A percentile compares a stretch with the other conserved stretches of the same genome.
These are phyloP conservation scores for Fregetta grallaria DNA, from an alignment of 2,113 vertebrate genomes.

Conservation along the genomic window DNA sequence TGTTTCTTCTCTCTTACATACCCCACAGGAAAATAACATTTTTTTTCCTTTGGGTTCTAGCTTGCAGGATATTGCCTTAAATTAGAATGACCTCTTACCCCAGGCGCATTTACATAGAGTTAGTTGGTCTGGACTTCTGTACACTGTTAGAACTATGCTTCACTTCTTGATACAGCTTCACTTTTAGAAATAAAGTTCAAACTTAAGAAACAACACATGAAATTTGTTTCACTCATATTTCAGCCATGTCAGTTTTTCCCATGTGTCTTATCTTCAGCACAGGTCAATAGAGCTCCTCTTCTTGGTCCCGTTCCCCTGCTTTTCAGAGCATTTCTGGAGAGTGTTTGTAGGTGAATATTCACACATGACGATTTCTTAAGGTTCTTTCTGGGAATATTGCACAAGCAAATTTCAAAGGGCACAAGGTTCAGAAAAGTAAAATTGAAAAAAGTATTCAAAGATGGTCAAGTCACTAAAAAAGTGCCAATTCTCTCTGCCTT, in stretches of 20 bases:
- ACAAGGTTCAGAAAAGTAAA: not conserved
- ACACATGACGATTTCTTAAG: not conserved
- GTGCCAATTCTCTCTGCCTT: not conserved
- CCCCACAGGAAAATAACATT: not conserved
- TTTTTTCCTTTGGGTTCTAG: not conserved
- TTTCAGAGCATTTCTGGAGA: not conserved
- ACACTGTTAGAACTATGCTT: not conserved
- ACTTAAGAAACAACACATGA: not conserved
- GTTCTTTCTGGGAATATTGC: not conserved
- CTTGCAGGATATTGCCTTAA: not conserved
- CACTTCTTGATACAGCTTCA: not conserved
- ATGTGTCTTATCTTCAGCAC: not conserved
- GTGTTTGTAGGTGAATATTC: not conserved
- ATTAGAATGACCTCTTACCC: not conserved
- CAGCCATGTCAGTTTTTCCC: not conserved
- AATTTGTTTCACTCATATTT: not conserved
- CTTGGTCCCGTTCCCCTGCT: not conserved
- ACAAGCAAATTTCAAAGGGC: not conserved
- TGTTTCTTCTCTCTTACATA: not conserved
- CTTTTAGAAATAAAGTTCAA: not conserved
- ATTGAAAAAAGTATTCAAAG: not conserved
- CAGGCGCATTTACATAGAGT: not conserved
- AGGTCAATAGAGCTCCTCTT: not conserved
- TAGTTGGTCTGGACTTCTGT: not conserved
- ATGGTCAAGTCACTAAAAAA: not conserved